Base-by-base conservation (phyloP, 2,888 invertebrate genomes). In the Linhomoeus sp. region DNA sequence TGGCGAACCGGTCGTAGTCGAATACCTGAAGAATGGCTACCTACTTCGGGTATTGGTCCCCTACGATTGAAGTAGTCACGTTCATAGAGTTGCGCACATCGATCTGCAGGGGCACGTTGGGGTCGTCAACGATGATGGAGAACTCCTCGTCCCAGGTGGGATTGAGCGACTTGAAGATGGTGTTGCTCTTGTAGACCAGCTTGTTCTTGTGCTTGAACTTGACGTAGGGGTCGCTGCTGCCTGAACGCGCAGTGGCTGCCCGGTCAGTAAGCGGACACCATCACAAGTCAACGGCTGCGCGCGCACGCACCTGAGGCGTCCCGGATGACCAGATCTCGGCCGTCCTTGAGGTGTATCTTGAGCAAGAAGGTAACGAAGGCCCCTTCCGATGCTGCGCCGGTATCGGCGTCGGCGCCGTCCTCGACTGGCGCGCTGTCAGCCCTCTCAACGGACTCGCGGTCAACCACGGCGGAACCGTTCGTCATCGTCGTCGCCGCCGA, bases 71-170 rank as follows among this genome's bases (percentile, higher is more conserved):
- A 17, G n/a, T 12, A 12, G 37, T 5, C 37, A 37, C 37, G 37
- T 3, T 37, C 17, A 12, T 37, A 5, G 9, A 3, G 9, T 33
- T 7, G 35, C 24, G 26, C 24, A 55, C 57, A 76, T 87, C 86
- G 50, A 88, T 75, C 56, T 79, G 76, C 41, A 90, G 76, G 1
- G 81, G 79, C 59, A 77, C 76, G 60, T 84, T 85, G 80, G 71
- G 61, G 50, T 90, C 87, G 68, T 87, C 86, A 51, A 88, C 77
- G 41, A 85, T 83, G 56, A 90, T 76, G 12, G 81, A 80, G 68
- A 94, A 88, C 57, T 79, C 80, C 68, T 97, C 94, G 64, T 97
- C 88, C 94, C 94, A 97, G n/a, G 80, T 75, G 0, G 94, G 94
- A 70, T 92, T 92, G 50, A 97, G 74, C 67, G 86, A 88, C 58